phyloP scores from a whole-genome alignment of 2,888 invertebrate genomes.

The Phania funesta region DNA sequence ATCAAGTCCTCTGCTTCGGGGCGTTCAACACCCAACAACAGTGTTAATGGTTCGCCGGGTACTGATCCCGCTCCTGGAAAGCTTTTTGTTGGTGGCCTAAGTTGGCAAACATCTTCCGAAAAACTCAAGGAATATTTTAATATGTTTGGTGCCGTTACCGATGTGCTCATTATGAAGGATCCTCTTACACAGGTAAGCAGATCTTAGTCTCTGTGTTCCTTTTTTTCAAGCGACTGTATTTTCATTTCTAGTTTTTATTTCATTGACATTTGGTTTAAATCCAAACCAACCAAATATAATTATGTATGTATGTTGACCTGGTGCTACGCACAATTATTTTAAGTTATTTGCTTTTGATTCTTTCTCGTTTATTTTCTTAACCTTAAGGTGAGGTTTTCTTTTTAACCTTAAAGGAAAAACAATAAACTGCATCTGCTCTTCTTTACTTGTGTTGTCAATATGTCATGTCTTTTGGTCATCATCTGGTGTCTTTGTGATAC shows the following conservation, averaged over 20 bases:
- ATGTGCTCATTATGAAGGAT: conserved; percentile 96
- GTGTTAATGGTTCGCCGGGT: conserved; percentile 79
- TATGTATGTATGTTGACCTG: conserved; percentile 5
- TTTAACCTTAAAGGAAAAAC: not conserved
- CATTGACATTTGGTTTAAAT: conserved; percentile 3
- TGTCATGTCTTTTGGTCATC: conserved; percentile 35
- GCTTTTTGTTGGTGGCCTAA: conserved; percentile 93
- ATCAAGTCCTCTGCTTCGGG: conserved; percentile 85
- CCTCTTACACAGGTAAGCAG: conserved; percentile 92
- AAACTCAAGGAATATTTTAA: conserved; percentile 95
- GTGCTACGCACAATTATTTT: conserved; percentile 35
- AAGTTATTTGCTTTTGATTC: conserved; percentile 3
- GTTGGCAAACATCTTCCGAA: conserved; percentile 96
- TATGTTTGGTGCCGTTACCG: conserved; percentile 94
- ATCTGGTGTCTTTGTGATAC: conserved; percentile 20
- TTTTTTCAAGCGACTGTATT: conserved; percentile 49
- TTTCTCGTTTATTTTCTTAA: conserved; percentile 58
- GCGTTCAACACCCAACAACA: conserved; percentile 86
- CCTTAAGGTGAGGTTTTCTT: conserved; percentile 43
- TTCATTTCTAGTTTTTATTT: conserved; percentile 22
- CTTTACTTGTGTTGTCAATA: conserved; percentile 49
- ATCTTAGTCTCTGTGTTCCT: conserved; percentile 31
- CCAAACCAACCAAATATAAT: conserved; percentile 10
- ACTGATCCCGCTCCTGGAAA: conserved; percentile 90
- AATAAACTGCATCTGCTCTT: conserved; percentile 54